Evolutionary conservation across 2,888 invertebrate species (phyloP).

Genomic region (Mactromeris polynyma): DNA sequence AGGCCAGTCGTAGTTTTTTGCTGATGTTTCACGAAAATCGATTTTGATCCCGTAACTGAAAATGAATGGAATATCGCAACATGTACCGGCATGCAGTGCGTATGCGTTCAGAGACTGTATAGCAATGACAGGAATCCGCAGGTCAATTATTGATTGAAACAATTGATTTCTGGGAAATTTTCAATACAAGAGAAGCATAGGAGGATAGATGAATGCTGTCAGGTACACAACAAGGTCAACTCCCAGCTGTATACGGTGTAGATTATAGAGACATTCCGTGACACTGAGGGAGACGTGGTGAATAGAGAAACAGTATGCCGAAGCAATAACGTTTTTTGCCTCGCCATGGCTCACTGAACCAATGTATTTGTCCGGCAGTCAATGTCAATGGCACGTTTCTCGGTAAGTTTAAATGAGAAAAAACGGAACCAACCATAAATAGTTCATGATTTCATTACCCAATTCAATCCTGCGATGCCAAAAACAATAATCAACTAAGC

Average conservation of each 20-base stretch:
- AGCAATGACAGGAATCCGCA: not conserved
- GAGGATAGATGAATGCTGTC: not conserved
- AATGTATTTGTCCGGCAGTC: not conserved
- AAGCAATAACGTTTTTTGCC: not conserved
- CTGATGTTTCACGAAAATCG: not conserved
- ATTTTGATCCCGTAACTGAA: not conserved
- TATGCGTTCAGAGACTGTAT: not conserved
- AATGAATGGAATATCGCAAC: not conserved
- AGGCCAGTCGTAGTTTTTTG: not conserved
- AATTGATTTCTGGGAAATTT: slow-evolving; percentile 8
- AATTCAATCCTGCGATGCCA: not conserved
- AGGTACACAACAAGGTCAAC: not conserved
- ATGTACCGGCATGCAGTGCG: not conserved
- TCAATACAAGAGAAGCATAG: not conserved
- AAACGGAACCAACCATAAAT: not conserved
- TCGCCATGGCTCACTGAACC: not conserved
- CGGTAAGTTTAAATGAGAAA: not conserved
- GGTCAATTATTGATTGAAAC: slow-evolving; percentile 9
- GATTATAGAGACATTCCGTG: not conserved
- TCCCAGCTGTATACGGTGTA: not conserved
- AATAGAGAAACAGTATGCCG: not conserved
- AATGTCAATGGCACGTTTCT: not conserved
- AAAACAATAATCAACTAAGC: not conserved
- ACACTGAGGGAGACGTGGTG: not conserved
- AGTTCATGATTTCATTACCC: not conserved